Conservation (phyloP, 2,797 vertebrate species). For the Myotis daubentonii region DNA sequence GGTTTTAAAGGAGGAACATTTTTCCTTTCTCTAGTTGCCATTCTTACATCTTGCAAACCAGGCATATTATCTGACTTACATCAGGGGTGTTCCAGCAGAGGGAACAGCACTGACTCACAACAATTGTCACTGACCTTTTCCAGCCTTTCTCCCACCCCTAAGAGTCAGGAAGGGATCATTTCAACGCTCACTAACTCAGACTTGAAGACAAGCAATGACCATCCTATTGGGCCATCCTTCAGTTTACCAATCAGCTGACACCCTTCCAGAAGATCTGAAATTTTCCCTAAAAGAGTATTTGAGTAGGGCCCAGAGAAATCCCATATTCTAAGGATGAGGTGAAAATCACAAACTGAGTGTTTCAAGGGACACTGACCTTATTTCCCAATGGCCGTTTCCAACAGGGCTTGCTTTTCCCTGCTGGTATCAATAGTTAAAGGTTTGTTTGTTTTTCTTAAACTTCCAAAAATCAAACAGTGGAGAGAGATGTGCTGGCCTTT, state of each 20-base stretch:
- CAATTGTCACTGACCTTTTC: constrained; percentile 72
- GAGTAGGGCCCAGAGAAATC: background rate
- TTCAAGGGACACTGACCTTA: background rate
- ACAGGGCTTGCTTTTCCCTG: background rate
- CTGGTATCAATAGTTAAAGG: background rate
- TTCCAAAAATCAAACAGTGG: constrained; percentile 31
- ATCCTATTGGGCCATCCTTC: background rate
- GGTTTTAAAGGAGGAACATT: constrained; percentile 65
- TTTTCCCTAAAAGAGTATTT: constrained; percentile 9
- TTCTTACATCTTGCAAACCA: constrained; percentile 70
- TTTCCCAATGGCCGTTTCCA: background rate
- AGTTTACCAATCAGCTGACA: constrained; percentile 16
- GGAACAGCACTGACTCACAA: constrained; percentile 72
- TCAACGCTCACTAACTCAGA: constrained; percentile 42
- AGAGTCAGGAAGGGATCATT: constrained; percentile 56
- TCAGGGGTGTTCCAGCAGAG: constrained; percentile 65
- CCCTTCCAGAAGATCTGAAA: constrained; percentile 47
- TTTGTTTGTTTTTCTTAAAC: background rate
- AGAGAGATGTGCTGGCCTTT: constrained; percentile 45
- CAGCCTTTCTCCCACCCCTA: constrained; percentile 47
- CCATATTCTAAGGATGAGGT: background rate
- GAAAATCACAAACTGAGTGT: constrained; percentile 44
- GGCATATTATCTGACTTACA: constrained; percentile 74
- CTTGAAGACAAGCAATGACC: constrained; percentile 5
- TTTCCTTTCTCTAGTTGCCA: constrained; percentile 73